phyloP scores from a whole-genome alignment of 2,797 vertebrate genomes.

The Linurgus olivaceus region DNA sequence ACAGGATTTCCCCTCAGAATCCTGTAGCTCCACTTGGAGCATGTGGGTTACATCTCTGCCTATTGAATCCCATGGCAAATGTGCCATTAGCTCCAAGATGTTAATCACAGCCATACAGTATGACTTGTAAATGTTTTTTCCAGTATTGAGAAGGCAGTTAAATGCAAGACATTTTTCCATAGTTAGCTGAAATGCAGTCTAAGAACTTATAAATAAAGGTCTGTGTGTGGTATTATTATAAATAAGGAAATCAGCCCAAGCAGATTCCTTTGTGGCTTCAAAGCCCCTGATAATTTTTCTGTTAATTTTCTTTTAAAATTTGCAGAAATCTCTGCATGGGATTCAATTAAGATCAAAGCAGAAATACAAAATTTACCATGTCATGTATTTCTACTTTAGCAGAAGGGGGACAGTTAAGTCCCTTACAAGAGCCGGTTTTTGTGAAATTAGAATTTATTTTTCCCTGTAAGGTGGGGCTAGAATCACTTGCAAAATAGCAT shows the following conservation, averaged over 20 bases:
- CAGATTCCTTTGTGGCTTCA: neutral
- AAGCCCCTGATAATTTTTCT: neutral
- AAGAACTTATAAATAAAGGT: slow-evolving; percentile 8
- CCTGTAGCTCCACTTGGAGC: neutral
- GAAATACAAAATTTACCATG: neutral
- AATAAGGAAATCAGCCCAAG: neutral
- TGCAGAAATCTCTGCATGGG: neutral
- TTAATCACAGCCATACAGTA: neutral
- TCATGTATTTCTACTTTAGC: neutral
- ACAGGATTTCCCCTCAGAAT: neutral
- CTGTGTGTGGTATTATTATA: neutral
- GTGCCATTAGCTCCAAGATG: neutral
- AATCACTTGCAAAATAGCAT: neutral
- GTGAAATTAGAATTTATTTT: neutral
- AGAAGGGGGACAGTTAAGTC: neutral
- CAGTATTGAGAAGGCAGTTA: slow-evolving; percentile 12
- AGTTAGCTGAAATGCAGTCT: neutral
- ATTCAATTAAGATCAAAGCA: neutral
- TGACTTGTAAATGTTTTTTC: slow-evolving; percentile 37
- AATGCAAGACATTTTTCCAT: neutral
- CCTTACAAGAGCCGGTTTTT: neutral
- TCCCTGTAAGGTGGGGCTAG: neutral
- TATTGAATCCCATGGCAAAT: neutral
- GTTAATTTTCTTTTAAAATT: neutral
- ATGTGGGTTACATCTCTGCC: neutral